Base-by-base conservation (phyloP, 2,888 invertebrate genomes). In the Hypena proboscidalis region DNA sequence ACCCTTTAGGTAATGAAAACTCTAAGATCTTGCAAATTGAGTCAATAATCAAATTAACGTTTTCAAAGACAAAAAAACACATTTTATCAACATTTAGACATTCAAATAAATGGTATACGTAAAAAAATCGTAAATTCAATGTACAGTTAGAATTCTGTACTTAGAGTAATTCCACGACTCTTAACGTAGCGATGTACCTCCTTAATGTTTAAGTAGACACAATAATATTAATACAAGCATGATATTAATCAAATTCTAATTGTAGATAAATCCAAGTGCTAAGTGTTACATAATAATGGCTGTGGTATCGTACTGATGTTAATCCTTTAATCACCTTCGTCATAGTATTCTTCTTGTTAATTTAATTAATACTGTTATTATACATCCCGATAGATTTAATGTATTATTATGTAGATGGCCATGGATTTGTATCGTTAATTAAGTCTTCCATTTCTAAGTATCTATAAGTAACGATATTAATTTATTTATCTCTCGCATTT, bases 261-360 rank as follows among this genome's bases (percentile, higher is more conserved):
- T 70, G 65, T 85, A 83, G 78, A 71, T 73, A 63, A 76, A 74
- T 83, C 74, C 78, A 87, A 87, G 82, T 85, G 82, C 84, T 89
- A 87, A 85, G 82, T 84, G 80, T 83, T 82, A 84, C 73, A 74
- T 77, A 76, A 82, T 83, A 85, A 90, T 89, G 90, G 90, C 90
- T 90, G 90, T 90, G 90, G 88, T 85, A 85, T 83, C 72, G 85
- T 81, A 89, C 86, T 88, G 85, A 88, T 80, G 74, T 83, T 84
- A 80, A 81, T 77, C 76, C 80, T 56, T 79, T 80, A 80, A 81
- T 81, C 75, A 80, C 67, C 67, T 69, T 79, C 61, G 62, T 81
- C 74, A 68, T 78, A 74, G 67, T 70, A 63, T 74, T 77, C 68
- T 77, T 68, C 73, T 74, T 53, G 61, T 77, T 80, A 76, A 50